phyloP scores from a whole-genome alignment of 2,113 vertebrate species.

The Plotosus lineatus region DNA sequence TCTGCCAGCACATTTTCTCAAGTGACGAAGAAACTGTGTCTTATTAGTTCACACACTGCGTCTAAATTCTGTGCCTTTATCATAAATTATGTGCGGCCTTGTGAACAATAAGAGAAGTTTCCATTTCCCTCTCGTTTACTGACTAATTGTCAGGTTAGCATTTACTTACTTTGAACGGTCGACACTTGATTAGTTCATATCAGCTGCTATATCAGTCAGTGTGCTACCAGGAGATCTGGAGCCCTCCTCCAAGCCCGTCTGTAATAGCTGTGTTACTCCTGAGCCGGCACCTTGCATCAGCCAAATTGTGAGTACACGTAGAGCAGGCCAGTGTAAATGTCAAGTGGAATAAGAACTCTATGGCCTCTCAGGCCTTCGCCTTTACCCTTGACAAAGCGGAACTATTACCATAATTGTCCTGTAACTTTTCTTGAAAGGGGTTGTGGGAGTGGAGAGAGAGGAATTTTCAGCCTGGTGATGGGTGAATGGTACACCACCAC shows the following conservation, averaged over 20 bases:
- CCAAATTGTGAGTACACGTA: constrained; percentile 10
- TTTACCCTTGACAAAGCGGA: constrained; percentile 70
- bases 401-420: constrained; percentile 85
- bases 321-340: constrained; percentile 5
- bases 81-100: constrained; percentile 64
- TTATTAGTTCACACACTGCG: constrained; percentile 59
- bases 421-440: constrained; percentile 82
- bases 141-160: constrained; percentile 1
- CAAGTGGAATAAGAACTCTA: constrained; percentile 30
- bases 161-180: not conserved
- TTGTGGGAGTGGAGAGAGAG: constrained; percentile 74
- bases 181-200: not conserved
- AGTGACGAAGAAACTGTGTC: constrained; percentile 55
- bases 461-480: constrained; percentile 72
- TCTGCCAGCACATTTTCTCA: constrained; percentile 54
- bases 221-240: constrained; percentile 15
- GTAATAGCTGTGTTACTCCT: constrained; percentile 26
- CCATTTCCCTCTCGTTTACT: constrained; percentile 42
- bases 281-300: constrained; percentile 21
- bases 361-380: constrained; percentile 48
- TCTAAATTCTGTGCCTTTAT: constrained; percentile 62
- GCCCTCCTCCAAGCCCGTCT: not conserved
- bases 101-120: constrained; percentile 51
- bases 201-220: constrained; percentile 28
- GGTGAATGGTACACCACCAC: constrained; percentile 78